A percentile compares a stretch with the other conserved stretches of the same genome.
These are phyloP conservation scores for Athetis lepigone DNA, from an alignment of 2,888 invertebrate genomes.

Conservation along the genomic window DNA sequence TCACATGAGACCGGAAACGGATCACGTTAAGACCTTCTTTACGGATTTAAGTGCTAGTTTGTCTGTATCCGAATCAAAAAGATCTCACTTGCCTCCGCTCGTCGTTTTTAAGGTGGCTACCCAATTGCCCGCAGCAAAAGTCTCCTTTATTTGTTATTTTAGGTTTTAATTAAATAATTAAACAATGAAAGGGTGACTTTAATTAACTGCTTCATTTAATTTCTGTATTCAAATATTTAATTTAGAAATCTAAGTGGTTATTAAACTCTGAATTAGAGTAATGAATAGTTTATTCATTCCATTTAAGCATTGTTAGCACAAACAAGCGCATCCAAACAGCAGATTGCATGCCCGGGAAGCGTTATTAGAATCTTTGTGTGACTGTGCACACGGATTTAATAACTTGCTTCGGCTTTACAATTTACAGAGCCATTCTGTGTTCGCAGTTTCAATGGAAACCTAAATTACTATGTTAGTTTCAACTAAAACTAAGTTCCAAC, in stretches of 20 bases:
- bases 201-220: neutral
- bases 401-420: conserved; percentile 47
- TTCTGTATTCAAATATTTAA: neutral
- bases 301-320: conserved; percentile 25
- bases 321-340: conserved; percentile 35
- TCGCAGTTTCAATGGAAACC: conserved; percentile 43
- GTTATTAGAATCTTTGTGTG: conserved; percentile 48
- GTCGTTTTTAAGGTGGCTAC: neutral
- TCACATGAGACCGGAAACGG: neutral
- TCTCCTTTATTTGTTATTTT: conserved; percentile 2
- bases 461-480: conserved; percentile 46
- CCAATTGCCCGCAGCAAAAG: too few species aligned
- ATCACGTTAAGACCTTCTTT: neutral
- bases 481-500: conserved; percentile 19
- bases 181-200: neutral
- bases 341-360: conserved; percentile 28
- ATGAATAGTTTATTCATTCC: conserved; percentile 16
- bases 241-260: conserved; percentile 3
- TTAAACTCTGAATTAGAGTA: neutral
- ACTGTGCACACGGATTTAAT: conserved; percentile 50
- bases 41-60: too few species aligned
- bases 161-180: conserved; percentile 10
- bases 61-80: neutral
- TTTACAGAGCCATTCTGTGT: conserved; percentile 35
- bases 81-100: neutral